These are phyloP conservation scores for Nemotelus nigrinus DNA, from an alignment of 2,888 invertebrate genomes.

Conservation along the genomic window DNA sequence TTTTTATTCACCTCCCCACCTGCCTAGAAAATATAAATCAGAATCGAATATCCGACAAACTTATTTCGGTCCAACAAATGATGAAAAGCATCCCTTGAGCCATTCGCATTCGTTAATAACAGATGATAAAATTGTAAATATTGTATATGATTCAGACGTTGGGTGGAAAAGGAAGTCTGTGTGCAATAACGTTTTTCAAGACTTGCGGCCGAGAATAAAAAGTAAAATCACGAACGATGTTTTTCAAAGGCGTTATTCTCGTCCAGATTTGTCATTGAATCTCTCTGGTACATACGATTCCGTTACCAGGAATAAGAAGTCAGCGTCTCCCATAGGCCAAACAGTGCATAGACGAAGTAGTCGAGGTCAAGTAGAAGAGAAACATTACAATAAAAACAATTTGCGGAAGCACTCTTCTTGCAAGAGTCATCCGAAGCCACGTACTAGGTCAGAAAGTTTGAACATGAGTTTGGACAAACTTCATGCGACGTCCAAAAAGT, in stretches of 20 bases:
- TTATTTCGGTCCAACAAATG: conserved; percentile 62
- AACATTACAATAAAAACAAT: too few species aligned
- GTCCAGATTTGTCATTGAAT: conserved; percentile 60
- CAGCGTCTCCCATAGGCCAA: too few species aligned
- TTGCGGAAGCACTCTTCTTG: too few species aligned
- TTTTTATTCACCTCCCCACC: conserved; percentile 50
- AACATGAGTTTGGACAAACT: too few species aligned
- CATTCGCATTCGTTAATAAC: conserved; percentile 65
- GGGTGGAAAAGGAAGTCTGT: conserved; percentile 63
- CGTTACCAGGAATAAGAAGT: conserved; percentile 49
- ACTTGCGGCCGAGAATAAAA: conserved; percentile 22
- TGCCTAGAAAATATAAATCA: conserved; percentile 61
- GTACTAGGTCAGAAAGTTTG: too few species aligned
- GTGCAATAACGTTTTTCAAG: conserved; percentile 45
- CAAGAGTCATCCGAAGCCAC: too few species aligned
- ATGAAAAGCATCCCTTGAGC: conserved; percentile 61
- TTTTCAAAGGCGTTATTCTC: too few species aligned
- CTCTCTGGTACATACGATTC: conserved; percentile 52
- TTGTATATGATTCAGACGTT: conserved; percentile 65
- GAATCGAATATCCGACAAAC: conserved; percentile 64
- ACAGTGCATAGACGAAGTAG: too few species aligned
- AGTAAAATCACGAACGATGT: conserved; percentile 57
- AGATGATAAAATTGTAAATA: conserved; percentile 65
- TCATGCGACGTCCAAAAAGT: too few species aligned
- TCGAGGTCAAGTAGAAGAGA: too few species aligned